phyloP scores from a whole-genome alignment of 92 coral and sea anemone genomes.

The Epizoanthus scotinus region DNA sequence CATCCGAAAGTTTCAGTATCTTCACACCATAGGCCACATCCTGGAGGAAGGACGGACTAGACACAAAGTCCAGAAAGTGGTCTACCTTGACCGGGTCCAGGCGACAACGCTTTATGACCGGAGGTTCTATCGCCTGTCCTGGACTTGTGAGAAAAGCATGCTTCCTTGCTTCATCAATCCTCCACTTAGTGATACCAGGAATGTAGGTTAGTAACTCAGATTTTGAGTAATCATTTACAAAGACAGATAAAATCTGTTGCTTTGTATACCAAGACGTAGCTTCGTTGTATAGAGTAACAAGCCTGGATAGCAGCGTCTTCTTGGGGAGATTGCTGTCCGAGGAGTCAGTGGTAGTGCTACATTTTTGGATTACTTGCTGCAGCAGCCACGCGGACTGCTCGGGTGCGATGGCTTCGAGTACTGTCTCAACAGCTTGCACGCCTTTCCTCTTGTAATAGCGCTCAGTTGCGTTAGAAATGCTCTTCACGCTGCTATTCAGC shows the following conservation, averaged over 20 bases:
- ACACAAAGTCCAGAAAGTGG: slow-evolving; percentile 49
- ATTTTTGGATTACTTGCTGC: too few species aligned
- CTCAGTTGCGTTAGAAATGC: too few species aligned
- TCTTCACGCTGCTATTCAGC: too few species aligned
- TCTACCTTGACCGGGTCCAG: slow-evolving; percentile 49
- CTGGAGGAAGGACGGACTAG: slow-evolving; percentile 51
- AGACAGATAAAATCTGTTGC: slow-evolving; percentile 49
- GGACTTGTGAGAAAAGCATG: slow-evolving; percentile 49
- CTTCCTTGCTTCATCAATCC: slow-evolving; percentile 49
- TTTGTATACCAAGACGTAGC: slow-evolving; percentile 41
- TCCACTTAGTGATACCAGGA: slow-evolving; percentile 47
- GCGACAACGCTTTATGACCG: slow-evolving; percentile 20
- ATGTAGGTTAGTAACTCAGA: slow-evolving; percentile 34
- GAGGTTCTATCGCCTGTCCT: slow-evolving; percentile 37
- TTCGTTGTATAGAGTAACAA: slow-evolving; percentile 40
- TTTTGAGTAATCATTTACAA: slow-evolving; percentile 47
- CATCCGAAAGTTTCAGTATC: slow-evolving; percentile 21
- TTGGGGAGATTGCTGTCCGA: too few species aligned
- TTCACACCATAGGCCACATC: neutral
- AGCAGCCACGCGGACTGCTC: too few species aligned
- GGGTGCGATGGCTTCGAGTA: too few species aligned
- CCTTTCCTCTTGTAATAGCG: too few species aligned
- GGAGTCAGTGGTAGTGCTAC: too few species aligned
- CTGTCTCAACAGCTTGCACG: too few species aligned
- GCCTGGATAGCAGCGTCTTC: slow-evolving; percentile 43